These are phyloP conservation scores for Diarsia rubi DNA, from an alignment of 2,888 invertebrate species.

Conservation along the genomic window DNA sequence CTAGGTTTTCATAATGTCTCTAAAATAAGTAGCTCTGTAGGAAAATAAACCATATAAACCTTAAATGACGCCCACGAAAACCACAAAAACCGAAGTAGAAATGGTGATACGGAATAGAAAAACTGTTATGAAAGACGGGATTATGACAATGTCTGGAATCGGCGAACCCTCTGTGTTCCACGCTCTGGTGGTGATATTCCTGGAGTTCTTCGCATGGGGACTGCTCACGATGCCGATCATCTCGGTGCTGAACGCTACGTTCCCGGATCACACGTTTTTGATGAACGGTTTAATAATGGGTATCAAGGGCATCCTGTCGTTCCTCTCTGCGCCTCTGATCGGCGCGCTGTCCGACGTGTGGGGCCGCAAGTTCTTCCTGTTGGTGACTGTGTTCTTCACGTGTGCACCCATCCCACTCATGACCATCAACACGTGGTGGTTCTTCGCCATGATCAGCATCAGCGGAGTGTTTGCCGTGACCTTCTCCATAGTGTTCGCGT, in stretches of 20 bases:
- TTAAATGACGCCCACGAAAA: constrained; percentile 94
- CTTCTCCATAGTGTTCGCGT: constrained; percentile 99
- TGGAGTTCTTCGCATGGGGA: constrained; percentile 99
- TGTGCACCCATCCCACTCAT: constrained; percentile 99
- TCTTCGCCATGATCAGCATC: constrained; percentile 99
- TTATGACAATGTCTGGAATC: constrained; percentile 96
- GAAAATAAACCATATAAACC: constrained; percentile 80
- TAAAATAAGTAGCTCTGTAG: constrained; percentile 86
- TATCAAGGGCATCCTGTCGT: constrained; percentile 99
- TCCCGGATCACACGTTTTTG: constrained; percentile 99
- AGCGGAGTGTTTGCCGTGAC: constrained; percentile 99
- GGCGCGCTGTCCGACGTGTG: constrained; percentile 99
- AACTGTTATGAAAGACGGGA: constrained; percentile 96
- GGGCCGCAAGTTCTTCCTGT: constrained; percentile 99
- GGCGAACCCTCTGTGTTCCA: constrained; percentile 99
- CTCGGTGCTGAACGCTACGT: constrained; percentile 98
- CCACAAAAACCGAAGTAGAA: constrained; percentile 96
- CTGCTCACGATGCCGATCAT: constrained; percentile 99
- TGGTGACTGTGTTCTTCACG: constrained; percentile 99
- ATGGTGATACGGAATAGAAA: constrained; percentile 97
- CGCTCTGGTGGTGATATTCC: constrained; percentile 99
- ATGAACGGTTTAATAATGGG: constrained; percentile 99
- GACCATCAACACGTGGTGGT: constrained; percentile 99
- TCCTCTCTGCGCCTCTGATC: constrained; percentile 98
- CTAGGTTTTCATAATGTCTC: constrained; percentile 85